phyloP scores from a whole-genome alignment of 1,140 invertebrate species.

The Penaeus vannamei region DNA sequence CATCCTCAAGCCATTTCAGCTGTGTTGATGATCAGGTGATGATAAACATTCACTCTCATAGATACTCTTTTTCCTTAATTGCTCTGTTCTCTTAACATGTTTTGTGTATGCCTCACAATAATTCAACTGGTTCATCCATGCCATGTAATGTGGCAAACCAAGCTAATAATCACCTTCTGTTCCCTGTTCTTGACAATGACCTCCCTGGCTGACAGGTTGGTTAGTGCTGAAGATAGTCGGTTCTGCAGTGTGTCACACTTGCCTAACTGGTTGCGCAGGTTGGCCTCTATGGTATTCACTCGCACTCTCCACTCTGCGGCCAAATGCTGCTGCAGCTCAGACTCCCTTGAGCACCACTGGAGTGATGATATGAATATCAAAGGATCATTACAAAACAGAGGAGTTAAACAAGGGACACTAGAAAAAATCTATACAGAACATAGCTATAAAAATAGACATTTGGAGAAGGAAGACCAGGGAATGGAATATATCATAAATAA shows the following conservation, averaged over 20 bases:
- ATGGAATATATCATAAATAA: not conserved
- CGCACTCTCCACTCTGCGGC: conserved; percentile 44
- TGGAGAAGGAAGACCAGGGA: not conserved
- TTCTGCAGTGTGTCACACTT: conserved; percentile 43
- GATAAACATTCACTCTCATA: no score
- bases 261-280: conserved; percentile 40
- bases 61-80: no score
- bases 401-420: no score
- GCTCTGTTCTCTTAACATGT: no score
- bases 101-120: no score
- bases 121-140: no score
- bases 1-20: no score
- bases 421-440: not conserved
- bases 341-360: conserved; percentile 44
- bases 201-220: conserved; percentile 9
- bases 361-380: no score
- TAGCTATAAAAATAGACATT: not conserved
- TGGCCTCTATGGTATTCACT: conserved; percentile 30
- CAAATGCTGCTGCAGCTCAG: conserved; percentile 49
- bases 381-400: no score
- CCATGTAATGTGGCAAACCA: no score
- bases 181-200: conserved; percentile 31
- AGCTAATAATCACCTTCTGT: conserved; percentile 39
- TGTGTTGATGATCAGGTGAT: no score
- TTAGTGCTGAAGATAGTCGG: conserved; percentile 19